Percentiles rank a stretch among this genome's conserved stretches.
phyloP scores from a whole-genome alignment of 2,113 vertebrate genomes.

The Monopterus albus region DNA sequence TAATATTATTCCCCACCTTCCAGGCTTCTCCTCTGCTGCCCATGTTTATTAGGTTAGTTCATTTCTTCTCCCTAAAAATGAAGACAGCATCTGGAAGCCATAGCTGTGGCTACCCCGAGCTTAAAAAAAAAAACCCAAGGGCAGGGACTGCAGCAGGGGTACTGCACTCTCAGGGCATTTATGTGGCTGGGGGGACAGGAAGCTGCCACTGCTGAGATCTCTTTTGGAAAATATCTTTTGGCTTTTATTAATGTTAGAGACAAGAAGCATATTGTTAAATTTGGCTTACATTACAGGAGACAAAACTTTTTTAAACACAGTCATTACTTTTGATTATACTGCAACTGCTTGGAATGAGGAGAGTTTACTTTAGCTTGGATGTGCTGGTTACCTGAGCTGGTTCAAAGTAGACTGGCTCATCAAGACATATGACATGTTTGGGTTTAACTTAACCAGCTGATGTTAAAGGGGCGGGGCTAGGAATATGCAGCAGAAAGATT shows the following conservation, averaged over 20 bases:
- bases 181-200: constrained; percentile 55
- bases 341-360: neutral
- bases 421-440: neutral
- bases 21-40: constrained; percentile 54
- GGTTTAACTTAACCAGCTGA: neutral
- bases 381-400: neutral
- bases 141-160: constrained; percentile 48
- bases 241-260: no score
- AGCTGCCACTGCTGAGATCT: constrained; percentile 57
- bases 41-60: constrained; percentile 71
- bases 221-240: constrained; percentile 36
- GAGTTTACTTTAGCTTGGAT: neutral
- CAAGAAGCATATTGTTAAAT: neutral
- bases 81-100: constrained; percentile 77
- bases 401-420: neutral
- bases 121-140: constrained; percentile 64
- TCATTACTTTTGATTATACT: neutral
- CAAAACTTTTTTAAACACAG: neutral
- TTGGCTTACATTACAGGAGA: neutral
- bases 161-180: constrained; percentile 43
- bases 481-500: no score
- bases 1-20: constrained; percentile 72
- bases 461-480: neutral
- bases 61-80: constrained; percentile 59
- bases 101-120: constrained; percentile 63